Base-by-base conservation (phyloP, 2,888 invertebrate species). In the Limnephilus marmoratus region DNA sequence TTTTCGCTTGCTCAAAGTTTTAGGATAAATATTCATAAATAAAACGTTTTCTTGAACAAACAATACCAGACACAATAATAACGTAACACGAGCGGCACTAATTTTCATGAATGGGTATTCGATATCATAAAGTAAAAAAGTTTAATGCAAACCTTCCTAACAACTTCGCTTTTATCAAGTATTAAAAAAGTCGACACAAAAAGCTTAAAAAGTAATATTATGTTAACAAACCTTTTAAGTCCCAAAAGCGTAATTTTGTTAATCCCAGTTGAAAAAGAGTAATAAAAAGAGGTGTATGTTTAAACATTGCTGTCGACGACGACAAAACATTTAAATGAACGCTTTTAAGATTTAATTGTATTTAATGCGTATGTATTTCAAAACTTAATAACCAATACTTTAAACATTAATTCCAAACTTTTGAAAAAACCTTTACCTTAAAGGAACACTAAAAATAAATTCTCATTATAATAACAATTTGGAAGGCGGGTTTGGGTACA, bases 171-270 rank as follows among this genome's bases (percentile, higher is more conserved):
- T 0, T 83, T 83, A 18, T 37, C 37, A 83, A 37, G 83, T 18
- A 83, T 34, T 37, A 24, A 37, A 29, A 83, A 83, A 41, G 83
- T 83, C 24, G 11, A 83, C 5, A 24, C 34, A 83, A 83, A 83
- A 83, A 83, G 83, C 83, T 83, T 83, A 83, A 83, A 83, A 83
- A 41, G 83, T 83, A 37, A 83, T 83, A 37, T 83, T 83, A 24
- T 83, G 83, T 31, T 37, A 37, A 37, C 37, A 37, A 9, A 24
- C 24, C 37, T 83, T 83, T 83, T 41, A 37, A 7, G 5, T 37
- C 83, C 83, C 83, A 83, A 37, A 83, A 13, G 83, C 37, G 24
- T 37, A 83, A 83, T 83, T 83, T 83, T 34, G 31, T 83, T 83
- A 37, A 83, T 83, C 9, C 12, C 34, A 18, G 37, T 41, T 37